These are phyloP conservation scores for Exephanes ischioxanthus DNA, from an alignment of 2,888 invertebrate species.

Conservation along the genomic window DNA sequence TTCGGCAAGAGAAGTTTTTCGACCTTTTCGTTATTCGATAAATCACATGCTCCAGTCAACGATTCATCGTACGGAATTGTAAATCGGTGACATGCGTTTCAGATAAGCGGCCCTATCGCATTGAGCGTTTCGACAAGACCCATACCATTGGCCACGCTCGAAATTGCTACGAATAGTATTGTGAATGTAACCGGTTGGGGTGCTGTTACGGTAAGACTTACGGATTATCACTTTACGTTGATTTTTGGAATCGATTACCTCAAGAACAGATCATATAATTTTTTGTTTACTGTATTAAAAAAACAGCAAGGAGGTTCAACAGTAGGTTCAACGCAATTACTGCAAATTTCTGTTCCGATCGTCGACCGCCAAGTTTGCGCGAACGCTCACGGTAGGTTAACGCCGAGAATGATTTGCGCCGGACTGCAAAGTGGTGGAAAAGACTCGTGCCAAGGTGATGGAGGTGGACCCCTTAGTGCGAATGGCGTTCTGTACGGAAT, in stretches of 20 bases:
- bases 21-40: too few relatives aligned
- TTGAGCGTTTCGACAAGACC: conserved; percentile 34
- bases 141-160: conserved; percentile 59
- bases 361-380: conserved; percentile 84
- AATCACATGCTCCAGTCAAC: too few relatives aligned
- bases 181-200: conserved; percentile 79
- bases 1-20: too few relatives aligned
- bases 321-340: conserved; percentile 83
- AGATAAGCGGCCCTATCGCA: conserved; percentile 36
- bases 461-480: conserved; percentile 80
- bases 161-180: conserved; percentile 44
- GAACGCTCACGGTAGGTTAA: conserved; percentile 81
- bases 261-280: neutral
- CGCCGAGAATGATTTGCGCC: conserved; percentile 79
- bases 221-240: neutral
- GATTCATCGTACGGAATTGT: neutral
- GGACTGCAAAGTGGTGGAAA: conserved; percentile 72
- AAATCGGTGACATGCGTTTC: conserved; percentile 37
- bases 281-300: neutral
- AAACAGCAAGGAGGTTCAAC: conserved; percentile 71
- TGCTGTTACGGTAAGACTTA: conserved; percentile 70
- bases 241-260: neutral
- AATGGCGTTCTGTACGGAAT: conserved; percentile 79
- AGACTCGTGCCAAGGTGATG: conserved; percentile 80
- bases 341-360: conserved; percentile 85